Evolutionary conservation across 2,888 invertebrate genomes (phyloP), one percentile per base, ranked within the genome.

Genomic region (Bombylius major): DNA sequence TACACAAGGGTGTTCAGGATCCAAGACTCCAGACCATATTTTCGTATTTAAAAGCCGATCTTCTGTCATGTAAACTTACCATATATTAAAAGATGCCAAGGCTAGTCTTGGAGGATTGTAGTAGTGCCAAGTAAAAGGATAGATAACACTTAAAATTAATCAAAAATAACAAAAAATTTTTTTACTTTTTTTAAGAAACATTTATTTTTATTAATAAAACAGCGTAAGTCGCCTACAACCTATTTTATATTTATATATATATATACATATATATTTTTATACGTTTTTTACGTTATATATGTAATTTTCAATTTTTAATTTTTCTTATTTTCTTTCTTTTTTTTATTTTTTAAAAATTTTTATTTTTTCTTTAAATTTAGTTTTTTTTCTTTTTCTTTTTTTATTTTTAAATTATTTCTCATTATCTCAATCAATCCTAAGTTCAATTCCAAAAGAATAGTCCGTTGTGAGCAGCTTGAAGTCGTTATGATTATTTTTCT

Each of bases 381-480:
- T 48, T 34, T 32, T 48, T 48, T 39, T 39, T 36, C 5, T 36
- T 36, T 36, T 48, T 48, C 12, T 48, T 33, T 48, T 34, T 13
- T 5, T n/a, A n/a, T n/a, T 48, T 34, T 48, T 6, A 13, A 7
- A 34, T 13, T 48, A n/a, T 48, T 32, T 48, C 12, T 12, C 23
- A 23, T 23, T 23, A 11, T 5, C 33, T 52, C 48, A 33, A 51
- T 56, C 51, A 56, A 55, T 56, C 52, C 48, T 44, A 45, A n/a
- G 45, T 48, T 56, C 56, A 56, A 56, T 56, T 56, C 56, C 56
- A 56, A 56, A 52, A 56, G 56, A 56, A 52, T 56, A 56, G 56
- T 56, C 56, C 56, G 44, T 56, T 54, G 52, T 56, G 56, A 56
- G 56, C 56, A 56, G 56, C 56, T 52, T 49, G 49, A 49, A 44